These are phyloP conservation scores for Papilio helenus DNA, from an alignment of 1,140 invertebrate species.

Conservation along the genomic window DNA sequence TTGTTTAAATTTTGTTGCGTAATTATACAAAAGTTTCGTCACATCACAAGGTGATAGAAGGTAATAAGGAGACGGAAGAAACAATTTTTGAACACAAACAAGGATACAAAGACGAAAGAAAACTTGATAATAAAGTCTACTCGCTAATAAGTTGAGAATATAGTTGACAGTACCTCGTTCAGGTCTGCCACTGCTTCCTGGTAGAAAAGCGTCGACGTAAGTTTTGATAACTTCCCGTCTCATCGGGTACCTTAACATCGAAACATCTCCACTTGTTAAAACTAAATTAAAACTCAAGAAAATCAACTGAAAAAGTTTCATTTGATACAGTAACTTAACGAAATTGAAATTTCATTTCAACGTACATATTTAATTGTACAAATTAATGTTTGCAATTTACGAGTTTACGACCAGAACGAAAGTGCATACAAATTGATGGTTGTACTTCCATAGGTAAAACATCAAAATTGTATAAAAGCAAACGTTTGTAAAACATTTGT, in stretches of 20 bases:
- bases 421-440: neutral
- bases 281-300: conserved; percentile 6
- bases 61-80: too few relatives aligned
- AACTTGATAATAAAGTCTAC: too few relatives aligned
- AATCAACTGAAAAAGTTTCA: conserved; percentile 1
- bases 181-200: conserved; percentile 7
- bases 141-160: too few relatives aligned
- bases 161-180: neutral
- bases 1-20: too few relatives aligned
- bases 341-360: neutral
- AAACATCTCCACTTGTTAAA: neutral
- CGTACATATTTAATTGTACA: neutral
- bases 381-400: conserved; percentile 16
- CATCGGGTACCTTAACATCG: neutral
- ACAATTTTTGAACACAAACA: too few relatives aligned
- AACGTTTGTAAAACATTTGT: too few relatives aligned
- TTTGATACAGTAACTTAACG: neutral
- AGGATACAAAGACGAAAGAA: too few relatives aligned
- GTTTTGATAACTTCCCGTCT: conserved; percentile 2
- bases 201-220: conserved; percentile 9
- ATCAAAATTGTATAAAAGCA: neutral
- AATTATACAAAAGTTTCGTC: too few relatives aligned
- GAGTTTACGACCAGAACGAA: conserved; percentile 23
- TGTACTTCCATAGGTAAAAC: neutral
- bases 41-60: too few relatives aligned